phyloP scores from a whole-genome alignment of 37 sponge, comb jelly and placozoan species.

The Amphimedon queenslandica region DNA sequence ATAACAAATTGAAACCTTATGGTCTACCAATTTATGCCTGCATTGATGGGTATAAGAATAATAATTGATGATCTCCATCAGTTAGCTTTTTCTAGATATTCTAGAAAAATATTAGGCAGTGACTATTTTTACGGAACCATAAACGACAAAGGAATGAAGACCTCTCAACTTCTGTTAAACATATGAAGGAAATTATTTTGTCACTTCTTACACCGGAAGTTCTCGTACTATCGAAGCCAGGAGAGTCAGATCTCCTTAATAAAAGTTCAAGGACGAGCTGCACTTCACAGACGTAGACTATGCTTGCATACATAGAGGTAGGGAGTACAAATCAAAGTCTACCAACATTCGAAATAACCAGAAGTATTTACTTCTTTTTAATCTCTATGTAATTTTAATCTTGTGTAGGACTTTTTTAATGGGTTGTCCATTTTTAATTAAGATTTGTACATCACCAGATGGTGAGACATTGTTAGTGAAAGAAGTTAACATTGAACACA shows the following conservation, averaged over 20 bases:
- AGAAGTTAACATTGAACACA: conserved; percentile 4
- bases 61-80: no score
- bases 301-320: conserved; percentile 17
- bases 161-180: no score
- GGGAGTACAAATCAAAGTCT: conserved; percentile 1
- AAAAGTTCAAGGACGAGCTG: not conserved
- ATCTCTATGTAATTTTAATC: not conserved
- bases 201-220: not conserved
- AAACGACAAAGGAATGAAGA: no score
- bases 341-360: not conserved
- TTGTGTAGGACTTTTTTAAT: conserved; percentile 5
- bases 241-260: conserved; percentile 17
- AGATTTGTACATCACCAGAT: not conserved
- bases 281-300: conserved; percentile 1
- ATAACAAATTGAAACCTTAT: no score
- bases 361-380: conserved; percentile 1
- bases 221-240: not conserved
- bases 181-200: not conserved
- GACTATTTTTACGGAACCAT: no score
- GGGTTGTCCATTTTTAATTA: conserved; percentile 12
- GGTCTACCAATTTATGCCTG: no score
- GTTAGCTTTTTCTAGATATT: no score
- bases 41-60: no score
- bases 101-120: no score
- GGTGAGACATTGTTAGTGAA: conserved; percentile 1